Evolutionary conservation across 2,113 vertebrate genomes (phyloP).

Genomic region (Eleginops maclovinus): DNA sequence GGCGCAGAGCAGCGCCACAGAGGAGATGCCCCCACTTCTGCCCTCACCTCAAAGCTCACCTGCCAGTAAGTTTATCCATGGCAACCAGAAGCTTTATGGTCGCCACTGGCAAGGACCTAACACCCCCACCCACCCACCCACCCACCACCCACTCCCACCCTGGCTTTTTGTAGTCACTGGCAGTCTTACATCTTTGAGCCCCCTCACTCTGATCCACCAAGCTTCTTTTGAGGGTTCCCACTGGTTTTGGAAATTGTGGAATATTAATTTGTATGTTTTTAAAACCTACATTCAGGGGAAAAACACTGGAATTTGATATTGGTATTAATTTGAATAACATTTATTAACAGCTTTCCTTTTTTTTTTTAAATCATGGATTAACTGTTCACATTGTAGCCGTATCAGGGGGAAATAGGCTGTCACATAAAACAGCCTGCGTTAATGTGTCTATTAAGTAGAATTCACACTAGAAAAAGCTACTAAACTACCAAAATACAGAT

Average conservation of each 20-base stretch:
- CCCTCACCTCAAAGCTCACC: conserved; percentile 83
- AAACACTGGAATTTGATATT: not conserved
- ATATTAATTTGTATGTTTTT: conserved; percentile 1
- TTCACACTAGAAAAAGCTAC: too few species aligned
- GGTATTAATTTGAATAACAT: not conserved
- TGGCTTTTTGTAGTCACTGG: conserved; percentile 68
- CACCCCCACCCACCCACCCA: conserved; percentile 11
- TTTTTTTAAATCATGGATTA: too few species aligned
- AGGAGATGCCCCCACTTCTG: conserved; percentile 84
- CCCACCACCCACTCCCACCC: conserved; percentile 38
- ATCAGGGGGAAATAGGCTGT: too few species aligned
- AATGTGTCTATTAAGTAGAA: too few species aligned
- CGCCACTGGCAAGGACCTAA: conserved; percentile 77
- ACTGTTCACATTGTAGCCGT: too few species aligned
- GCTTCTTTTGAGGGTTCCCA: conserved; percentile 76
- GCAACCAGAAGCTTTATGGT: conserved; percentile 71
- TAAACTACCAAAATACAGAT: too few species aligned
- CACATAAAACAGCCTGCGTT: too few species aligned
- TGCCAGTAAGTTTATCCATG: conserved; percentile 83
- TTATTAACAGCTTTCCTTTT: too few species aligned
- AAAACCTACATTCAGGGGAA: not conserved
- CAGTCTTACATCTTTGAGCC: conserved; percentile 67
- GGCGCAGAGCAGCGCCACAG: conserved; percentile 81
- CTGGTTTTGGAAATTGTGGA: conserved; percentile 49
- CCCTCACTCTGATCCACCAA: conserved; percentile 70